Percentiles rank a stretch among this genome's conserved stretches.
Conservation (phyloP, 1,140 invertebrate species). For the Probaryconus sp. region DNA sequence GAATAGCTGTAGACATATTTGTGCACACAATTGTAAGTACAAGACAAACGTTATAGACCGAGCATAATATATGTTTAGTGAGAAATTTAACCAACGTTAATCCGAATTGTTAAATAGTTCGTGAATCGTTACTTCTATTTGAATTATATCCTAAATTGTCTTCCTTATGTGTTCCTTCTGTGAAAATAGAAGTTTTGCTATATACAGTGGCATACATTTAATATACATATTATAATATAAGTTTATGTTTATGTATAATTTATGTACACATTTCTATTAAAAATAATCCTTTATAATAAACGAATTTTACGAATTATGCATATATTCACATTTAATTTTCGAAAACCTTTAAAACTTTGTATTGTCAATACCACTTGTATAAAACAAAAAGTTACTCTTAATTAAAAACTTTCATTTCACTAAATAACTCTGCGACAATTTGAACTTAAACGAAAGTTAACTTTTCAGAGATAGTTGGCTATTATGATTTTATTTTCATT, state of each 20-base stretch:
- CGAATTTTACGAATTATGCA: background rate
- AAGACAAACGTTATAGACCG: slow-evolving; percentile 19
- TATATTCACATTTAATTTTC: background rate
- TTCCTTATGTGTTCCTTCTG: slow-evolving; percentile 16
- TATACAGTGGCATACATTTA: no score
- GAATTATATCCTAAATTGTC: slow-evolving; percentile 20
- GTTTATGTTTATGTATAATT: background rate
- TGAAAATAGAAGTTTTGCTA: no score
- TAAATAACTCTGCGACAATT: no score
- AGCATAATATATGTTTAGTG: slow-evolving; percentile 14
- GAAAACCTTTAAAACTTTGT: background rate
- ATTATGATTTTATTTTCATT: no score
- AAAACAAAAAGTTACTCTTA: background rate
- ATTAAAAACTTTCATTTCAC: background rate
- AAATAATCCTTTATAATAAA: background rate
- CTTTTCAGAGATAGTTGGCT: no score
- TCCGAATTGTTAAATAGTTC: slow-evolving; percentile 11
- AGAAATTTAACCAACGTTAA: slow-evolving; percentile 22
- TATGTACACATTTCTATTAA: background rate
- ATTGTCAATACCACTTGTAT: background rate
- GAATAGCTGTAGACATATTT: background rate
- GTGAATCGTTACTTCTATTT: slow-evolving; percentile 23
- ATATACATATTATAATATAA: slow-evolving; percentile 17
- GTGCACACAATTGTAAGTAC: background rate
- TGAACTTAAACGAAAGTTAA: no score